Percentiles rank a stretch among this genome's conserved stretches.
Evolutionary conservation across 2,888 invertebrate genomes (phyloP).

Genomic region (Mesoligia furuncula): DNA sequence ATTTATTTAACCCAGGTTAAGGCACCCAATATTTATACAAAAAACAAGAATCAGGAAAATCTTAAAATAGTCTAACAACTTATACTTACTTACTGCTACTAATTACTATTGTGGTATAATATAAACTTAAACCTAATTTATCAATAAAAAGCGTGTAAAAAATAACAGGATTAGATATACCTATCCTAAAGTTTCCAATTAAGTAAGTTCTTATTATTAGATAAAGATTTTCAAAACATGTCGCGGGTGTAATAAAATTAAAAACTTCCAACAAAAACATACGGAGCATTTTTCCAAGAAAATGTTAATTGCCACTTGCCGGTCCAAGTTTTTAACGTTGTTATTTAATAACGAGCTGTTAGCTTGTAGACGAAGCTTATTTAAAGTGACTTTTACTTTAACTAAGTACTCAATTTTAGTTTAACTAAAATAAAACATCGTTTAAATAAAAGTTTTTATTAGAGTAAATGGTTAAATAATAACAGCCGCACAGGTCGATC

Average conservation of each 20-base stretch:
- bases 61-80: too few relatives aligned
- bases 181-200: constrained; percentile 6
- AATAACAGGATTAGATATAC: too few relatives aligned
- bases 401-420: constrained; percentile 51
- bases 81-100: too few relatives aligned
- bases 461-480: too few relatives aligned
- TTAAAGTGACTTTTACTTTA: constrained; percentile 48
- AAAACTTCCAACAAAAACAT: constrained; percentile 42
- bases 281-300: constrained; percentile 52
- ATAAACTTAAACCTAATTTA: too few relatives aligned
- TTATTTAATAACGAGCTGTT: constrained; percentile 63
- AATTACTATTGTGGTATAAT: too few relatives aligned
- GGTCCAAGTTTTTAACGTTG: constrained; percentile 55
- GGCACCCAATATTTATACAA: too few relatives aligned
- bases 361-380: constrained; percentile 41
- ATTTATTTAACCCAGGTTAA: too few relatives aligned
- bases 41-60: too few relatives aligned
- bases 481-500: too few relatives aligned
- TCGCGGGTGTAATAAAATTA: constrained; percentile 26
- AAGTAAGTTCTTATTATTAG: background rate
- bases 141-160: too few relatives aligned
- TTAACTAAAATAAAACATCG: constrained; percentile 21
- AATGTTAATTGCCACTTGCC: constrained; percentile 58
- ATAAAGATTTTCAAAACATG: constrained; percentile 21
- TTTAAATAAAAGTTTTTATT: background rate